phyloP scores from a whole-genome alignment of 1,140 invertebrate genomes.

The Scaptomyza pallida region DNA sequence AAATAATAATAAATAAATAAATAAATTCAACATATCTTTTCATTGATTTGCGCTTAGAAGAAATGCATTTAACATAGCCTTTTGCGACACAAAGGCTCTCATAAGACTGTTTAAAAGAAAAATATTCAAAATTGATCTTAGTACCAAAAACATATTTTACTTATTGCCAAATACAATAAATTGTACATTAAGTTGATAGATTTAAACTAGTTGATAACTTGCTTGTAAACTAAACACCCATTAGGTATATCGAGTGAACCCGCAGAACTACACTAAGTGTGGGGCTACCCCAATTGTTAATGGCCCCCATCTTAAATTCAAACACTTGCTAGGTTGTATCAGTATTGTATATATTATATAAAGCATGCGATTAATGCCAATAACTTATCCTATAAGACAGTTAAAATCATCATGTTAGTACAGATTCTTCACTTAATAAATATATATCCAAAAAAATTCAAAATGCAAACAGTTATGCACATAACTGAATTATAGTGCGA shows the following conservation, averaged over 20 bases:
- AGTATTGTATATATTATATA: conserved; percentile 68
- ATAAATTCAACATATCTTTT: too few relatives aligned
- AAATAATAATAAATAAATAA: too few relatives aligned
- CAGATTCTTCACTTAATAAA: too few relatives aligned
- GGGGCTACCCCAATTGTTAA: conserved; percentile 54
- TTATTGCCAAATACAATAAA: conserved; percentile 69
- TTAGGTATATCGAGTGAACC: conserved; percentile 79
- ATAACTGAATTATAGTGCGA: too few relatives aligned
- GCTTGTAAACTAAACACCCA: conserved; percentile 76
- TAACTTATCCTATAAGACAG: conserved; percentile 1
- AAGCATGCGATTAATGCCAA: conserved; percentile 45
- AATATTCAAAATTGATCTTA: conserved; percentile 17
- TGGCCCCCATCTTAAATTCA: conserved; percentile 31
- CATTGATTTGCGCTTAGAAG: conserved; percentile 7
- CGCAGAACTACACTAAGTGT: conserved; percentile 19
- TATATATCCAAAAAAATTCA: too few relatives aligned
- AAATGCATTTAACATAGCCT: conserved; percentile 68
- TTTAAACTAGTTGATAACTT: conserved; percentile 47
- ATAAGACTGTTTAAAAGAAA: conserved; percentile 67
- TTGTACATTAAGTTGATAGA: too few relatives aligned
- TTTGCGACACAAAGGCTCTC: conserved; percentile 55
- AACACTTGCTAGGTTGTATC: conserved; percentile 76
- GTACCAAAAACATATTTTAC: conserved; percentile 57
- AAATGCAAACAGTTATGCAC: too few relatives aligned
- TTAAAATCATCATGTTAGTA: too few relatives aligned